Percentiles rank a stretch among this genome's conserved stretches.
Evolutionary conservation across 2,888 invertebrate species (phyloP).

Genomic region (Zonitis immaculata): DNA sequence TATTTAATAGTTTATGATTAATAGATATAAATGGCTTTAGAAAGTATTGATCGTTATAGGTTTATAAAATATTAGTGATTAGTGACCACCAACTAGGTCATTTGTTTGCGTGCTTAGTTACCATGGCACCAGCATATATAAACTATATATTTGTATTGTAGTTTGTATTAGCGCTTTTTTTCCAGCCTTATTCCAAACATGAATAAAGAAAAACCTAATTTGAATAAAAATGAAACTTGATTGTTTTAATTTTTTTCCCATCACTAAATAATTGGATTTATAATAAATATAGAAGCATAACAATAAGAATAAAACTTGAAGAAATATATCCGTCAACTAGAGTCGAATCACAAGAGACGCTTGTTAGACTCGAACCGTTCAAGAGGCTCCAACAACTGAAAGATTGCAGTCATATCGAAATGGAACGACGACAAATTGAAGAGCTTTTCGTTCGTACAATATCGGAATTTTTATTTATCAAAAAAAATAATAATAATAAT

Average conservation of each 20-base stretch:
- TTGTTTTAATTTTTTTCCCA: no score
- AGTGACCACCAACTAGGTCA: conserved; percentile 8
- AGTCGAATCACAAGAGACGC: conserved; percentile 9
- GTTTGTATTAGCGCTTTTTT: background rate
- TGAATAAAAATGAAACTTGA: background rate
- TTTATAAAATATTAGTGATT: conserved; percentile 20
- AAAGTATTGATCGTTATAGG: conserved; percentile 15
- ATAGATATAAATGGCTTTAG: conserved; percentile 4
- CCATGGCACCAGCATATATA: background rate
- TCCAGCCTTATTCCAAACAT: background rate
- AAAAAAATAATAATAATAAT: no score
- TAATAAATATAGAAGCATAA: no score
- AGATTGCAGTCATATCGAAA: background rate
- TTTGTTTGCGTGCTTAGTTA: conserved; percentile 16
- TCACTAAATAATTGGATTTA: no score
- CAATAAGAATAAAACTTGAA: background rate
- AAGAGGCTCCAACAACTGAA: conserved; percentile 12
- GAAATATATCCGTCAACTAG: background rate
- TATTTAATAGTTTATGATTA: no score
- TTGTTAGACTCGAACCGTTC: conserved; percentile 17
- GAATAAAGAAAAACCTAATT: background rate
- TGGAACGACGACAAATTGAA: no score
- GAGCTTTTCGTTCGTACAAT: no score
- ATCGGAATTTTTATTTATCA: no score
- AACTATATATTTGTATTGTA: background rate